A percentile compares a stretch with the other conserved stretches of the same genome.
Conservation (phyloP, 2,888 invertebrate species). For the Hemithea aestivaria region DNA sequence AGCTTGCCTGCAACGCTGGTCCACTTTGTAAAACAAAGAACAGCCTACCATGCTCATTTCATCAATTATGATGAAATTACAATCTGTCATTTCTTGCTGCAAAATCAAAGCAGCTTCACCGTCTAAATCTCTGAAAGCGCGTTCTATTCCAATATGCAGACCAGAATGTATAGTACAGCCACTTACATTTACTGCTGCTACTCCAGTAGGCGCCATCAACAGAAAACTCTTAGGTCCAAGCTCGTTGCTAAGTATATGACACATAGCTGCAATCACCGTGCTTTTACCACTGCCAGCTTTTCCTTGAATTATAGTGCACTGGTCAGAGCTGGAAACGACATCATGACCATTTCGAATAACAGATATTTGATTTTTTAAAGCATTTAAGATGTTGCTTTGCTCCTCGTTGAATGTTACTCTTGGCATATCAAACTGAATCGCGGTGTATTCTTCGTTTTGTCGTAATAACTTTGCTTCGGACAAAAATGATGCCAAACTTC, state of each 20-base stretch:
- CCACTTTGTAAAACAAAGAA: background rate
- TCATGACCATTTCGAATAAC: background rate
- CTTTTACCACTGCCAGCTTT: background rate
- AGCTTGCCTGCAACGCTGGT: background rate
- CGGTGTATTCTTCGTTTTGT: background rate
- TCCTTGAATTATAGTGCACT: too few relatives aligned
- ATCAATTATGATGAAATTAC: conserved; percentile 2
- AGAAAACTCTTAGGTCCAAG: background rate
- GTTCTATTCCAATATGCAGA: background rate
- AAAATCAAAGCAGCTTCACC: background rate
- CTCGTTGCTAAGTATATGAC: background rate
- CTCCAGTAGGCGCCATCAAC: background rate
- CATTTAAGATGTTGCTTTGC: background rate
- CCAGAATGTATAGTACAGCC: background rate
- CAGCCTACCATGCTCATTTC: conserved; percentile 5
- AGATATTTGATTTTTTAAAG: background rate
- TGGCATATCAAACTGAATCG: background rate
- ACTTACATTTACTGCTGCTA: background rate
- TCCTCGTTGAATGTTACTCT: background rate
- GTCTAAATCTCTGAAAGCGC: background rate
- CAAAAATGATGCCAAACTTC: background rate
- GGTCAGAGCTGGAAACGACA: background rate
- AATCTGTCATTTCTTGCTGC: background rate
- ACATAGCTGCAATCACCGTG: background rate
- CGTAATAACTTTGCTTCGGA: background rate